These are phyloP conservation scores for Leucophora obtusa DNA, from an alignment of 2,888 invertebrate genomes.

Conservation along the genomic window DNA sequence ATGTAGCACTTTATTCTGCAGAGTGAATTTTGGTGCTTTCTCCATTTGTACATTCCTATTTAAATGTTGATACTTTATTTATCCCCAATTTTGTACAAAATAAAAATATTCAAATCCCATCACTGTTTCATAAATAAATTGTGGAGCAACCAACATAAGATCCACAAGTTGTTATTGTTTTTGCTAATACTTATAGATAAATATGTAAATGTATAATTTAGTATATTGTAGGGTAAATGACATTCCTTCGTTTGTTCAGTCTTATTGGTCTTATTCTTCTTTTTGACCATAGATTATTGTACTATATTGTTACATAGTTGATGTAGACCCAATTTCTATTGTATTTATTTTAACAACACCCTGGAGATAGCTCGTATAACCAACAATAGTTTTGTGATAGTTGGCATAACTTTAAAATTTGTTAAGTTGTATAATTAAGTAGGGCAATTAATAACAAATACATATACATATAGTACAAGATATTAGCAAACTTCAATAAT, in stretches of 20 bases:
- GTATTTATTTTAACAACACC: neutral
- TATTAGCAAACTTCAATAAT: neutral
- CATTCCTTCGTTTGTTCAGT: constrained; percentile 13
- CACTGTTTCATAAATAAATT: neutral
- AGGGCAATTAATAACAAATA: neutral
- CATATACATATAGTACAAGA: neutral
- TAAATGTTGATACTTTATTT: no score
- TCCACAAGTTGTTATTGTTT: constrained; percentile 47
- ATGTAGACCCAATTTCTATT: neutral
- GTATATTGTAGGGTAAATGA: constrained; percentile 8
- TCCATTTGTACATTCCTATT: no score
- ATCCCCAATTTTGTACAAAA: no score
- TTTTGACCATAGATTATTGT: neutral
- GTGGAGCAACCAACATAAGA: constrained; percentile 19
- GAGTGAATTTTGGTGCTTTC: no score
- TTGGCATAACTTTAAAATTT: constrained; percentile 3
- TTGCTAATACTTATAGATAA: constrained; percentile 1
- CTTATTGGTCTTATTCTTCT: neutral
- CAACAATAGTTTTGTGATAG: neutral
- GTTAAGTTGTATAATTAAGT: neutral
- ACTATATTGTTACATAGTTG: neutral
- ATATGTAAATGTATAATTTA: neutral
- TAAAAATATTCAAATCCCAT: no score
- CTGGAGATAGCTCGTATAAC: neutral
- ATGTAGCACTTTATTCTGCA: no score